A percentile compares a stretch with the other conserved stretches of the same genome.
Evolutionary conservation across 1,140 invertebrate genomes (phyloP).

Genomic region (Dufourea novaeangliae): DNA sequence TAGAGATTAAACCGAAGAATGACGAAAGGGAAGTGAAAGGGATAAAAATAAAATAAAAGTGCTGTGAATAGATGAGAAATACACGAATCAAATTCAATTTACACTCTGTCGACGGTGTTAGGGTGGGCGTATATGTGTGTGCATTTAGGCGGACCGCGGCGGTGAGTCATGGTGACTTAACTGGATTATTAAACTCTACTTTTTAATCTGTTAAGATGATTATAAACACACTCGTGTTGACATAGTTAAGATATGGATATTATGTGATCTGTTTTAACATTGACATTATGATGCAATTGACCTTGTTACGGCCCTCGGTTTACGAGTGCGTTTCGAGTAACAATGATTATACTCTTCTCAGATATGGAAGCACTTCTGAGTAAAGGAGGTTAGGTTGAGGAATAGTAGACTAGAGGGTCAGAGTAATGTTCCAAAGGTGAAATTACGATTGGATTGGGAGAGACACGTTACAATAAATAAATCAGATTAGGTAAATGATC

Average conservation of each 20-base stretch:
- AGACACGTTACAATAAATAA: no score
- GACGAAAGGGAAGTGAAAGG: slow-evolving; percentile 42
- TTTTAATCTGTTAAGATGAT: background rate
- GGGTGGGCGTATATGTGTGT: slow-evolving; percentile 10
- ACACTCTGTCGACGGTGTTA: slow-evolving; percentile 28
- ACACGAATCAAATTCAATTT: slow-evolving; percentile 61
- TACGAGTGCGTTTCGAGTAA: no score
- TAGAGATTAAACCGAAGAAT: slow-evolving; percentile 66
- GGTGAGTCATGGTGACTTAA: background rate
- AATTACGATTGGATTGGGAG: no score
- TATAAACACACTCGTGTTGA: background rate
- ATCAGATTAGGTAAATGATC: no score
- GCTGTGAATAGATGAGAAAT: slow-evolving; percentile 72
- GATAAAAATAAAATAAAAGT: slow-evolving; percentile 66
- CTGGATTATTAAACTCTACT: background rate
- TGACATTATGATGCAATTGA: no score
- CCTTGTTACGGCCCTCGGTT: no score
- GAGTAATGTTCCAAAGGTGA: no score
- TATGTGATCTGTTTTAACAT: no score
- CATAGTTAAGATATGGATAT: background rate
- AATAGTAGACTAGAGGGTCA: no score
- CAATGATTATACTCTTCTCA: no score
- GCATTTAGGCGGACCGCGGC: background rate
- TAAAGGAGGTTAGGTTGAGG: no score
- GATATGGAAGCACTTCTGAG: no score